Percentiles rank a stretch among this genome's conserved stretches.
phyloP scores from a whole-genome alignment of 2,888 invertebrate species.

The Carterocephalus palaemon region DNA sequence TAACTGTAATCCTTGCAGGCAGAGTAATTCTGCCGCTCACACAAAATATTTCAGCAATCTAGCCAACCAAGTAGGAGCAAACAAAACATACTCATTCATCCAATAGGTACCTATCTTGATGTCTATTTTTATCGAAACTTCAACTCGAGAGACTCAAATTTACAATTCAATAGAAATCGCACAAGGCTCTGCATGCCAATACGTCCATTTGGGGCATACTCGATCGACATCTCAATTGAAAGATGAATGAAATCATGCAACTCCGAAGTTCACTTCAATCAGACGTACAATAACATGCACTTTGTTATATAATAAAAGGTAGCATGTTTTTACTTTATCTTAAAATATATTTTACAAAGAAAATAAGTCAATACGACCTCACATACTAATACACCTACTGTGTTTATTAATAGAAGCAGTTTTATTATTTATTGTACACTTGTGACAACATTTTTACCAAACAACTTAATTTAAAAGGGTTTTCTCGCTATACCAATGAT shows the following conservation, averaged over 20 bases:
- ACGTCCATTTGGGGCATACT: slow-evolving; percentile 72
- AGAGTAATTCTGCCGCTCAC: no score
- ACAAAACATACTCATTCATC: slow-evolving; percentile 3
- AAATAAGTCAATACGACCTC: no score
- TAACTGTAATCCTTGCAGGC: no score
- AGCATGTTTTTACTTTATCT: slow-evolving; percentile 9
- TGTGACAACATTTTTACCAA: background rate
- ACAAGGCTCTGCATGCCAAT: slow-evolving; percentile 76
- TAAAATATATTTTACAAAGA: no score
- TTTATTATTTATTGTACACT: no score
- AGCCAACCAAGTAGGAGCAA: no score
- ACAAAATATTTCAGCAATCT: no score
- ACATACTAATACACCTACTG: no score
- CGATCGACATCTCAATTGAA: slow-evolving; percentile 70
- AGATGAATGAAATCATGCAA: slow-evolving; percentile 73
- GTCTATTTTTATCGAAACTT: slow-evolving; percentile 49
- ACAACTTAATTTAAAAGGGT: background rate
- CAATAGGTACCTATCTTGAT: slow-evolving; percentile 8
- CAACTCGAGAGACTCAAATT: slow-evolving; percentile 65
- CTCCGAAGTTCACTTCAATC: slow-evolving; percentile 45
- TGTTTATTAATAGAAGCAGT: no score
- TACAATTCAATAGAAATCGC: slow-evolving; percentile 76
- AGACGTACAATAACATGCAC: slow-evolving; percentile 14
- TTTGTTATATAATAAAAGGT: slow-evolving; percentile 17
- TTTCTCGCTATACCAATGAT: background rate